These are phyloP conservation scores for Phenacoccus solenopsis DNA, from an alignment of 1,140 invertebrate genomes.

Conservation along the genomic window DNA sequence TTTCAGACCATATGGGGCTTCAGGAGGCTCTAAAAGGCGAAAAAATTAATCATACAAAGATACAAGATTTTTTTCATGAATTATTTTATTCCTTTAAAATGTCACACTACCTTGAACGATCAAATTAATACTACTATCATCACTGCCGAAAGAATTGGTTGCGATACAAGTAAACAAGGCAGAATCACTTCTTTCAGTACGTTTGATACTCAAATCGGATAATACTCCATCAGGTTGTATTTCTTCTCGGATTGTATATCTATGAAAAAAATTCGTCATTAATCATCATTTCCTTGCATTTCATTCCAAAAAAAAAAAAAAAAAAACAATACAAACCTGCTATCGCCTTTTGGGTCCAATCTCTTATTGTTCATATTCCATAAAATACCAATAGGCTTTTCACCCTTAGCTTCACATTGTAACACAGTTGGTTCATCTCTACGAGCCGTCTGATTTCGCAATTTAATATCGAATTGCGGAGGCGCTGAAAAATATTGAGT, in stretches of 20 bases:
- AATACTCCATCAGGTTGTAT: conserved; percentile 72
- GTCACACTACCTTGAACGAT: conserved; percentile 71
- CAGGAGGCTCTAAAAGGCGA: conserved; percentile 66
- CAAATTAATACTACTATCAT: conserved; percentile 89
- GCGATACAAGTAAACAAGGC: conserved; percentile 89
- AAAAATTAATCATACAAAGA: conserved; percentile 19
- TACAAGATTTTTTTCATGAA: no score
- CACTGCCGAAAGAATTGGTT: conserved; percentile 86
- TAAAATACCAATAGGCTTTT: conserved; percentile 88
- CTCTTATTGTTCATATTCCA: conserved; percentile 94
- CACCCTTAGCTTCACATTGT: conserved; percentile 90
- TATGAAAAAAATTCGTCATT: conserved; percentile 36
- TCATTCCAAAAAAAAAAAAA: no score
- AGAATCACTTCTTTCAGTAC: conserved; percentile 78
- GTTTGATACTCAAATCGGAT: conserved; percentile 77
- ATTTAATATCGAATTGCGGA: conserved; percentile 85
- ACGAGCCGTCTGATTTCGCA: conserved; percentile 76
- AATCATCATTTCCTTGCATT: no score
- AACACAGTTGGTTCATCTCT: conserved; percentile 81
- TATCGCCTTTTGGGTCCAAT: conserved; percentile 72
- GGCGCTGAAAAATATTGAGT: conserved; percentile 54
- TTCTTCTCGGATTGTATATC: conserved; percentile 85
- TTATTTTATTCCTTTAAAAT: not conserved
- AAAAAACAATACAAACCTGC: no score
- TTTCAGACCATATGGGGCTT: conserved; percentile 79